Percentiles rank a stretch among this genome's conserved stretches.
phyloP scores from a whole-genome alignment of 2,888 invertebrate genomes.

The Brachylomia viminalis region DNA sequence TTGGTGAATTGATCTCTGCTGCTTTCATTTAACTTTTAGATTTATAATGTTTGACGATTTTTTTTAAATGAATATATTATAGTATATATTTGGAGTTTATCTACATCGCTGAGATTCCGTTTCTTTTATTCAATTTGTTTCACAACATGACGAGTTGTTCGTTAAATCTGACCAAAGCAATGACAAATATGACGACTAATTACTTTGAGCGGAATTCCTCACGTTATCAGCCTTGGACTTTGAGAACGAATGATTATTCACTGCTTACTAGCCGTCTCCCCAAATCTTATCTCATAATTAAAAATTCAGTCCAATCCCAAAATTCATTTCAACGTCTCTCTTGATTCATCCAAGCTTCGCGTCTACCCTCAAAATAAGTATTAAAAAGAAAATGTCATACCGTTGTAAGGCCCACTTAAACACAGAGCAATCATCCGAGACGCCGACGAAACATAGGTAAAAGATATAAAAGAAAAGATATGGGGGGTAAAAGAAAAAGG shows the following conservation, averaged over 20 bases:
- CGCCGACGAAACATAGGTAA: constrained; percentile 73
- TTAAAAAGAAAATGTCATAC: constrained; percentile 81
- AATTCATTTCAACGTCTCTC: constrained; percentile 48
- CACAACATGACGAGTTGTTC: neutral
- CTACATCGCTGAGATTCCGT: neutral
- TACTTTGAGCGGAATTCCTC: neutral
- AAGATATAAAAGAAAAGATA: constrained; percentile 75
- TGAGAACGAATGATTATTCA: constrained; percentile 13
- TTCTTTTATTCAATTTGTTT: neutral
- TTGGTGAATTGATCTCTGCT: neutral
- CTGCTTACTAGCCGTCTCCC: neutral
- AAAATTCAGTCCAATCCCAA: constrained; percentile 50
- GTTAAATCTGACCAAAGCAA: neutral
- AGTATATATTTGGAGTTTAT: neutral
- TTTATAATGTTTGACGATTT: neutral
- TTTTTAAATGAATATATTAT: too few relatives aligned
- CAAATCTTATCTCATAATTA: constrained; percentile 30
- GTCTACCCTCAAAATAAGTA: constrained; percentile 73
- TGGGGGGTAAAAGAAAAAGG: constrained; percentile 67
- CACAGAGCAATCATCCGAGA: constrained; percentile 82
- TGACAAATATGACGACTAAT: neutral
- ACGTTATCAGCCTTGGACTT: neutral
- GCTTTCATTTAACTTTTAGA: neutral
- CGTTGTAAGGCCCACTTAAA: constrained; percentile 76
- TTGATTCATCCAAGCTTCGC: constrained; percentile 46